A percentile compares a stretch with the other conserved stretches of the same genome.
phyloP scores from a whole-genome alignment of 1,140 invertebrate species.

The Lepidurus apus region DNA sequence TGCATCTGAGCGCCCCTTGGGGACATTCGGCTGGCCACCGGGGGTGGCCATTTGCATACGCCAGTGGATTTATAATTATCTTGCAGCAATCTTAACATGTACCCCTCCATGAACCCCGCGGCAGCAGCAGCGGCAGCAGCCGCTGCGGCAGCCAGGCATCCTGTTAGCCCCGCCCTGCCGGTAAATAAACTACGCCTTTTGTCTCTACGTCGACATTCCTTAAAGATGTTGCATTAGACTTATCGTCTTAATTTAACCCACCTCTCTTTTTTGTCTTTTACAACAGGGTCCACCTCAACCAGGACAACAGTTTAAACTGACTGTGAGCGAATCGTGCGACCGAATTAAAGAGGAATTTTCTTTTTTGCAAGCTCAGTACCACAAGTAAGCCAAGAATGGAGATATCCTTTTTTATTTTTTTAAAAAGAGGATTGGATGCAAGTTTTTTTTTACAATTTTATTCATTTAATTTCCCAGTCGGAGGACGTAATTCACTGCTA shows the following conservation, averaged over 20 bases:
- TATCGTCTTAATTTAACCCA: not conserved
- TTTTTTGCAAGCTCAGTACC: slow-evolving; percentile 96
- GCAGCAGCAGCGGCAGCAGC: slow-evolving; percentile 35
- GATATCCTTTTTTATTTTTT: slow-evolving; percentile 3
- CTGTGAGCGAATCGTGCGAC: slow-evolving; percentile 91
- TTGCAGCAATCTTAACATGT: slow-evolving; percentile 30
- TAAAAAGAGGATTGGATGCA: not conserved
- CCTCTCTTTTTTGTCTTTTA: slow-evolving; percentile 24
- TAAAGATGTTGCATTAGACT: not conserved
- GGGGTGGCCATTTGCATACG: slow-evolving; percentile 22
- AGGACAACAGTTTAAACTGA: slow-evolving; percentile 90
- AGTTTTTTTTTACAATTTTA: not conserved
- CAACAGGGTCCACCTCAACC: slow-evolving; percentile 78
- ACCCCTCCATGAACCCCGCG: slow-evolving; percentile 35
- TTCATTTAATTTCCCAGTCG: too few species aligned
- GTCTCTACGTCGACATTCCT: too few species aligned
- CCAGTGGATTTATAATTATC: slow-evolving; percentile 26
- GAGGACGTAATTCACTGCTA: not conserved
- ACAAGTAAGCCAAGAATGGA: slow-evolving; percentile 71
- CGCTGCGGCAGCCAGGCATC: slow-evolving; percentile 34
- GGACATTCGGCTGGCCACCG: slow-evolving; percentile 17
- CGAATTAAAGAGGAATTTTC: slow-evolving; percentile 98
- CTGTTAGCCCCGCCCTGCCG: slow-evolving; percentile 34
- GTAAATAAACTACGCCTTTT: slow-evolving; percentile 29
- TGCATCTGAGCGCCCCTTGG: slow-evolving; percentile 15